These are phyloP conservation scores for Molanna angustata DNA, from an alignment of 2,888 invertebrate species.

Conservation along the genomic window DNA sequence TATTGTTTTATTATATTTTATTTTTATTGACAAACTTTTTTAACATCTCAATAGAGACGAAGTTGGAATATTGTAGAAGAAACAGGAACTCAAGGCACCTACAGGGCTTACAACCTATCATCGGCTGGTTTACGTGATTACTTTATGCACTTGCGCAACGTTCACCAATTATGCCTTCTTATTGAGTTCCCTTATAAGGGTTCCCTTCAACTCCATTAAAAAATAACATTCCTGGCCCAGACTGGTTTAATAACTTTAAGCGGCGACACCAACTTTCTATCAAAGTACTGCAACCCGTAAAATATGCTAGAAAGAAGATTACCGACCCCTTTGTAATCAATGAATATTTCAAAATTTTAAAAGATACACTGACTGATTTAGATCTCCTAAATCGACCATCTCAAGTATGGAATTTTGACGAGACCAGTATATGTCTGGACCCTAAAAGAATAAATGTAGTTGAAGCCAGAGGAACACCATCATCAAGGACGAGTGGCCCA, in stretches of 20 bases:
- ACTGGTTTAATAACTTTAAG: not conserved
- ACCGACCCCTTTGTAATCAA: not conserved
- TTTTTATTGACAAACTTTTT: no score
- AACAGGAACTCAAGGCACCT: no score
- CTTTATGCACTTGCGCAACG: no score
- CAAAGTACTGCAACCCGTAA: not conserved
- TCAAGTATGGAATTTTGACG: not conserved
- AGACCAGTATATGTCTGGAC: not conserved
- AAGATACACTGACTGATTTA: not conserved
- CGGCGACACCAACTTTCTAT: not conserved
- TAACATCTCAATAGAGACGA: no score
- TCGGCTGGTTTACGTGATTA: no score
- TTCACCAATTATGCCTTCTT: no score
- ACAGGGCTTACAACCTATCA: no score
- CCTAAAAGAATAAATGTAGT: not conserved
- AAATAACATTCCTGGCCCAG: not conserved
- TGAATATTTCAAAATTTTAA: not conserved
- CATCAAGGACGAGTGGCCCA: not conserved
- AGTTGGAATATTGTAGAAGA: no score
- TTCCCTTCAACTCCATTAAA: not conserved
- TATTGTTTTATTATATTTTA: no score
- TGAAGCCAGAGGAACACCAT: not conserved
- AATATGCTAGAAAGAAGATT: not conserved
- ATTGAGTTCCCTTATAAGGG: no score
- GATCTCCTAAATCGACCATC: not conserved